Evolutionary conservation across 1,140 invertebrate species (phyloP).

Genomic region (Aphelenchoides fujianensis): DNA sequence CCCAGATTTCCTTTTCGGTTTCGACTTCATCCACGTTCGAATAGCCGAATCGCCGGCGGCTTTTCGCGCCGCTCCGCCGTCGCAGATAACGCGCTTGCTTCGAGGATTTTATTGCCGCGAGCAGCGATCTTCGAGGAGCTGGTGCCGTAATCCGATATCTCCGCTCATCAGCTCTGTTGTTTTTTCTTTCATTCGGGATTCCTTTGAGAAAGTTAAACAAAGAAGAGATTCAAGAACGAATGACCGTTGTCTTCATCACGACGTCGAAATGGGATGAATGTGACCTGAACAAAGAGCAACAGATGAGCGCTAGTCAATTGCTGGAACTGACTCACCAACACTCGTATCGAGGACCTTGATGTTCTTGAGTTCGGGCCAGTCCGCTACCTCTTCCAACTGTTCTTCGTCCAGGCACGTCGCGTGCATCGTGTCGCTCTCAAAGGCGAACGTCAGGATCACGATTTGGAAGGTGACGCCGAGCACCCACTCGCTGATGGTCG

Average conservation of each 20-base stretch:
- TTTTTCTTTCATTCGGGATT: too few species aligned
- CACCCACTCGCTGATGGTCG: constrained; percentile 15
- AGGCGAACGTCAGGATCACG: constrained; percentile 22
- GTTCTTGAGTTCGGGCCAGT: constrained; percentile 3
- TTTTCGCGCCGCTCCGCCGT: too few species aligned
- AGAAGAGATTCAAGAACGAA: too few species aligned
- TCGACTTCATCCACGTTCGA: background rate
- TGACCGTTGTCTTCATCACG: too few species aligned
- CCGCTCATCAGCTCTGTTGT: too few species aligned
- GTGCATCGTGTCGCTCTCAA: constrained; percentile 8
- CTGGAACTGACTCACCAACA: background rate
- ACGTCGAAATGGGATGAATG: too few species aligned
- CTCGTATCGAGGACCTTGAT: background rate
- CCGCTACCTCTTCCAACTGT: background rate
- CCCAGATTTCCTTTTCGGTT: background rate
- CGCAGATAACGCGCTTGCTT: background rate
- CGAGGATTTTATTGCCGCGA: background rate
- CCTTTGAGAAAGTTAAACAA: too few species aligned
- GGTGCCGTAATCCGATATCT: too few species aligned
- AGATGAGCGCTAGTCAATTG: too few species aligned
- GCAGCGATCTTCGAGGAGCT: too few species aligned
- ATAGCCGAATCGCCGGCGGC: too few species aligned
- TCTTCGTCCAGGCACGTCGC: constrained; percentile 6
- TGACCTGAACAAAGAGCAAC: too few species aligned
- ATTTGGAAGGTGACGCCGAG: constrained; percentile 14